Conservation (phyloP, 2,797 vertebrate species). For the Sarcophilus harrisii region DNA sequence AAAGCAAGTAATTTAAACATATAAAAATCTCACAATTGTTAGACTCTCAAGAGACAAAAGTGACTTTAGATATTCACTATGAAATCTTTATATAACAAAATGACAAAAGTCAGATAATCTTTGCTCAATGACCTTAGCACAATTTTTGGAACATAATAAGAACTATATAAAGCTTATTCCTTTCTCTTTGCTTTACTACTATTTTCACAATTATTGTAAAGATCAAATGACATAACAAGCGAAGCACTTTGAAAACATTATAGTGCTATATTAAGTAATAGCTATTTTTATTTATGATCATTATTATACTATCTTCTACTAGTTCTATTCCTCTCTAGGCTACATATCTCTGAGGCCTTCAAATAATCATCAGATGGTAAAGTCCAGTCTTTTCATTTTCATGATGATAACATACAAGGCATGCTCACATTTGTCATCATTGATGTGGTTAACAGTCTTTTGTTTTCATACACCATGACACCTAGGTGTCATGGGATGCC, state of each 20-base stretch:
- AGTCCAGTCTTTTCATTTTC: neutral
- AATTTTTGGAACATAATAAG: neutral
- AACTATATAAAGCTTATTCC: neutral
- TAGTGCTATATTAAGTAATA: neutral
- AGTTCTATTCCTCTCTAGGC: neutral
- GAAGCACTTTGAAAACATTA: neutral
- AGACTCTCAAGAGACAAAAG: neutral
- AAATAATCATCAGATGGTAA: neutral
- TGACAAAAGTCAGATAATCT: neutral
- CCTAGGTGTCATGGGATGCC: no score
- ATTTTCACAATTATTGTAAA: neutral
- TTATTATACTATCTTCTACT: neutral
- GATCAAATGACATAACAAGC: neutral
- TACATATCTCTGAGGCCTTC: neutral
- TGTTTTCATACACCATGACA: no score
- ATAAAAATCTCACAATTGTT: neutral
- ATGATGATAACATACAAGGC: neutral
- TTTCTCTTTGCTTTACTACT: neutral
- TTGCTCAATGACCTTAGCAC: neutral
- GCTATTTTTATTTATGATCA: neutral
- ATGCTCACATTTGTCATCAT: neutral
- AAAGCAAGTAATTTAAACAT: neutral
- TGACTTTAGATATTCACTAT: neutral
- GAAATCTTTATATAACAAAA: neutral
- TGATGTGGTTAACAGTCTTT: no score